phyloP scores from a whole-genome alignment of 2,113 vertebrate genomes.

The Malurus melanocephalus region DNA sequence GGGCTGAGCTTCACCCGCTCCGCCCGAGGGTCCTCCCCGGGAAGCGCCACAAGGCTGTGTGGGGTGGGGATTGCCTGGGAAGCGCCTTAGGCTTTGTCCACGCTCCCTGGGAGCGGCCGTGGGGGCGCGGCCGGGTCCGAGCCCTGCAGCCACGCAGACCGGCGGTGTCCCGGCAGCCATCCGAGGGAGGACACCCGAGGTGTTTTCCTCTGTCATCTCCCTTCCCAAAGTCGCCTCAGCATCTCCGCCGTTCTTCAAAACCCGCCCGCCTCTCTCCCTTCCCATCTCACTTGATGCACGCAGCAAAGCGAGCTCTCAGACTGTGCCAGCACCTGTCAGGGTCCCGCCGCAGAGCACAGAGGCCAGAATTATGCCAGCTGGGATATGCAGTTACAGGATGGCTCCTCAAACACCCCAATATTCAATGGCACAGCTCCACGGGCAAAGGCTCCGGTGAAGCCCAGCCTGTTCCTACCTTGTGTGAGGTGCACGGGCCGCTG shows the following conservation, averaged over 20 bases:
- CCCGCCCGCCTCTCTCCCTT: not conserved
- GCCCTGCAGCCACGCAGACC: not conserved
- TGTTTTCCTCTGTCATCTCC: not conserved
- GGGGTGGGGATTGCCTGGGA: not conserved
- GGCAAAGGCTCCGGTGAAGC: accelerated
- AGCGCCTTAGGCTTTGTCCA: not conserved
- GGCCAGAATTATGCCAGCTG: not conserved
- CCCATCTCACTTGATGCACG: not conserved
- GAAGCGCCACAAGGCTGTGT: no score
- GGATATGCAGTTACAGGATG: not conserved
- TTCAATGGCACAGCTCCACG: accelerated
- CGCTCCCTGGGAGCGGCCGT: not conserved
- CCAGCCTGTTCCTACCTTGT: slow-evolving; percentile 78
- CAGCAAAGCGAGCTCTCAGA: not conserved
- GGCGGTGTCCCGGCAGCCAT: not conserved
- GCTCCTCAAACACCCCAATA: not conserved
- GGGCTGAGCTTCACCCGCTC: not conserved
- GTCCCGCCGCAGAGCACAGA: not conserved
- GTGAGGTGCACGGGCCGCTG: slow-evolving; percentile 81
- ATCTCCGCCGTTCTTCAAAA: not conserved
- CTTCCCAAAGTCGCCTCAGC: not conserved
- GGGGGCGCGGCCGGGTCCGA: not conserved
- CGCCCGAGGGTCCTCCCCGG: not conserved
- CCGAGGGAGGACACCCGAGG: not conserved
- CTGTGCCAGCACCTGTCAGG: accelerated